Percentiles rank a stretch among this genome's conserved stretches.
Conservation (phyloP, 2,797 vertebrate genomes). For the Pogonophryne albipinna region DNA sequence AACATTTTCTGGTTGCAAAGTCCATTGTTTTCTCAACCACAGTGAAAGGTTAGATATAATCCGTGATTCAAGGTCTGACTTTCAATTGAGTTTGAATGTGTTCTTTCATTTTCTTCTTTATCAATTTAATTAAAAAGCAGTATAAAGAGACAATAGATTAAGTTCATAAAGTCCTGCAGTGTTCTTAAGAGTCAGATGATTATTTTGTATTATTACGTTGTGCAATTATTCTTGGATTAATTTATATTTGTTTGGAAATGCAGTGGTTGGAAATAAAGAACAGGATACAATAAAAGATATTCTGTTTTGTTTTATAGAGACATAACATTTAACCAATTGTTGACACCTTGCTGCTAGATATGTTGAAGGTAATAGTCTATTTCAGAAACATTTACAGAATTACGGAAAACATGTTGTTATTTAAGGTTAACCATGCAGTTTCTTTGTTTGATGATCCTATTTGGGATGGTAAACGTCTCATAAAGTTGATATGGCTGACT, state of each 20-base stretch:
- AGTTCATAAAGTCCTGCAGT: conserved; percentile 18
- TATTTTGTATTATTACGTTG: no score
- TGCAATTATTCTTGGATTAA: no score
- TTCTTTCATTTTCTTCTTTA: conserved; percentile 29
- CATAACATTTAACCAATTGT: not conserved
- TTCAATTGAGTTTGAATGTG: conserved; percentile 34
- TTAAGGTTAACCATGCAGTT: not conserved
- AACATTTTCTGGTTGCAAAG: conserved; percentile 23
- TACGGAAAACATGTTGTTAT: not conserved
- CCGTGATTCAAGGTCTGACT: conserved; percentile 22
- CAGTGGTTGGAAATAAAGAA: conserved; percentile 15
- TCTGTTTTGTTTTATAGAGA: not conserved
- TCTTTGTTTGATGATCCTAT: not conserved
- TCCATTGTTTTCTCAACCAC: conserved; percentile 28
- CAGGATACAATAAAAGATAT: no score
- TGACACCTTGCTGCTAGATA: not conserved
- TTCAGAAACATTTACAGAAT: not conserved
- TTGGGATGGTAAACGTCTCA: not conserved
- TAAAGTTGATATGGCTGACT: not conserved
- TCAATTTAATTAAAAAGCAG: conserved; percentile 46
- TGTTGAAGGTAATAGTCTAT: not conserved
- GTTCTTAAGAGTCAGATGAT: not conserved
- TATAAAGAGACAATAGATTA: conserved; percentile 16
- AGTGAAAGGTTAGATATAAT: conserved; percentile 27
- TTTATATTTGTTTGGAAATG: no score